Conservation (phyloP, 2,113 vertebrate species). For the Euleptes europaea region DNA sequence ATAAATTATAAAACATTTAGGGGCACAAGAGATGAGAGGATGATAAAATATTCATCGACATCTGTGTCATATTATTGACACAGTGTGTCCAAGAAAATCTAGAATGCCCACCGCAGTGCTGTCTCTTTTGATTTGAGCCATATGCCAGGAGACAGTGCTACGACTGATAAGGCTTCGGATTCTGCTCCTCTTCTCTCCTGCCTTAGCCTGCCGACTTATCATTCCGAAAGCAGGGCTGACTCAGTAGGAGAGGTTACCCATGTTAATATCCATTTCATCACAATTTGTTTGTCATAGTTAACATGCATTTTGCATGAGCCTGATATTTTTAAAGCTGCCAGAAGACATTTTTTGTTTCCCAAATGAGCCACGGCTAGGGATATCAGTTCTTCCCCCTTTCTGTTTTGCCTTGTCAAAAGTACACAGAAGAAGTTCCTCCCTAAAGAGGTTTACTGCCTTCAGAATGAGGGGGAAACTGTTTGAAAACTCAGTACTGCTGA, state of each 20-base stretch:
- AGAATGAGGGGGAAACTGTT: neutral
- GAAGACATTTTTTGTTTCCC: neutral
- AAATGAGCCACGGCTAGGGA: neutral
- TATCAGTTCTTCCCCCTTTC: neutral
- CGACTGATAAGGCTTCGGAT: neutral
- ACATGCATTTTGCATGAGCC: constrained; percentile 25
- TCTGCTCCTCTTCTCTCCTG: neutral
- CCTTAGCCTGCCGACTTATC: neutral
- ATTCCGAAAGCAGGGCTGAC: neutral
- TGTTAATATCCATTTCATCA: constrained; percentile 30
- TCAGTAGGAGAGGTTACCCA: constrained; percentile 13
- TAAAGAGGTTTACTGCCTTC: neutral
- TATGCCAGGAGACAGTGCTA: neutral
- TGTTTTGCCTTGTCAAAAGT: neutral
- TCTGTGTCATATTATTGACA: constrained; percentile 17
- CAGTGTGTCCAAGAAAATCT: neutral
- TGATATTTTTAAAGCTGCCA: constrained; percentile 17
- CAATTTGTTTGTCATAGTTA: constrained; percentile 23
- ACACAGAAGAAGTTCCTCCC: too few relatives aligned
- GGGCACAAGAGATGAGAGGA: neutral
- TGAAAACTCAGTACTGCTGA: neutral
- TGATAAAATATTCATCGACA: constrained; percentile 3
- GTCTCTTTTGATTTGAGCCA: neutral
- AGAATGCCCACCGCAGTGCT: neutral
- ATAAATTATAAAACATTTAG: constrained; percentile 8